Percentiles rank a stretch among this genome's conserved stretches.
Conservation (phyloP, 2,797 vertebrate species). For the Serranus cabrilla region DNA sequence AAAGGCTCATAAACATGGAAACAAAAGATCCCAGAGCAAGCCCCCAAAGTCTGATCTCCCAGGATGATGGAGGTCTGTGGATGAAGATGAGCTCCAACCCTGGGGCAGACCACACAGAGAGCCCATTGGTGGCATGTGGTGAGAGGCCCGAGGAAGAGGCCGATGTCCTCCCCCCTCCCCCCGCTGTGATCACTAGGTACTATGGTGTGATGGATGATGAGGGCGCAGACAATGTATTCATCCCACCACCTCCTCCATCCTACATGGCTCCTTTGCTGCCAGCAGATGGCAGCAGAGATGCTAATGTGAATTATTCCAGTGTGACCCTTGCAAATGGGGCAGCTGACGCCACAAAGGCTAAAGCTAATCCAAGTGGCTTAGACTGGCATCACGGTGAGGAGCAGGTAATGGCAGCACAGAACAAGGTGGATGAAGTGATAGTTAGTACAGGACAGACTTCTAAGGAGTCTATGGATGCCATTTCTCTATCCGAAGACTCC, state of each 20-base stretch:
- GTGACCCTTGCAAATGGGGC: slow-evolving; percentile 61
- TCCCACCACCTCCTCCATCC: slow-evolving; percentile 22
- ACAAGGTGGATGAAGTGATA: slow-evolving; percentile 52
- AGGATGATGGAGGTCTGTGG: slow-evolving; percentile 46
- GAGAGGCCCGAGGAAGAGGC: slow-evolving; percentile 16
- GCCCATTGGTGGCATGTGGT: background rate
- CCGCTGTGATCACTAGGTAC: slow-evolving; percentile 15
- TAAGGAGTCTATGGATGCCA: slow-evolving; percentile 30
- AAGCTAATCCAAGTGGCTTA: slow-evolving; percentile 77
- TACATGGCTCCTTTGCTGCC: slow-evolving; percentile 27
- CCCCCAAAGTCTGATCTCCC: slow-evolving; percentile 20
- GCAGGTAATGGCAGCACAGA: slow-evolving; percentile 57
- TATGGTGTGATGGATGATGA: slow-evolving; percentile 58
- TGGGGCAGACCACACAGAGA: background rate
- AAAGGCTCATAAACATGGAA: slow-evolving; percentile 44
- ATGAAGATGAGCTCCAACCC: slow-evolving; percentile 55
- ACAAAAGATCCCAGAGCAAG: slow-evolving; percentile 16
- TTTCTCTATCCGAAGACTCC: slow-evolving; percentile 12
- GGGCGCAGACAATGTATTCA: slow-evolving; percentile 54
- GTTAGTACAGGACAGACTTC: slow-evolving; percentile 26
- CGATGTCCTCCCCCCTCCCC: too few species aligned
- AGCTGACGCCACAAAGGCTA: slow-evolving; percentile 73
- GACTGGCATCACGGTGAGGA: slow-evolving; percentile 63
- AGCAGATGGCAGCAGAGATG: slow-evolving; percentile 53
- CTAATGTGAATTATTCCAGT: slow-evolving; percentile 48